These are phyloP conservation scores for Ptyas mucosa DNA, from an alignment of 2,113 vertebrate genomes.

Conservation along the genomic window DNA sequence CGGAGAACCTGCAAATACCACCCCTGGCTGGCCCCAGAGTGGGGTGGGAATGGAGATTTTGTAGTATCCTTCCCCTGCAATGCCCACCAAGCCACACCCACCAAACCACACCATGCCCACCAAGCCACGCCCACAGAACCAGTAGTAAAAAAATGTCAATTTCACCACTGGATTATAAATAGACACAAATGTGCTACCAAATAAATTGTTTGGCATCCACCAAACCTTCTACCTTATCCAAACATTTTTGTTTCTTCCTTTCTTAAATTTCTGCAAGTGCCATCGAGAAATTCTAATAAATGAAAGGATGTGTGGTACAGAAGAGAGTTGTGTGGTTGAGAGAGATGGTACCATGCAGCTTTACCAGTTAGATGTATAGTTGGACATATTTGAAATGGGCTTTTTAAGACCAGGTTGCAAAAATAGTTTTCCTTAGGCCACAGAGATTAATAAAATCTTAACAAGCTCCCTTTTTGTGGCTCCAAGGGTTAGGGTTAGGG, in stretches of 20 bases:
- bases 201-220: neutral
- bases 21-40: no score
- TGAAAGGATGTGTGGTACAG: neutral
- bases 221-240: neutral
- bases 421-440: neutral
- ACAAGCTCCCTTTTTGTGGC: neutral
- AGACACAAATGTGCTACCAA: neutral
- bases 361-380: neutral
- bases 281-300: neutral
- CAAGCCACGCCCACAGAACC: no score
- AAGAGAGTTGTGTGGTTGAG: neutral
- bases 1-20: no score
- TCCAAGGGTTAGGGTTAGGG: neutral
- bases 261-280: neutral
- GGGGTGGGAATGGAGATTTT: no score
- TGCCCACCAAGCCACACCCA: no score
- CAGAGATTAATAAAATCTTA: neutral
- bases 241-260: neutral
- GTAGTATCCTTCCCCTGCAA: no score
- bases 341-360: neutral
- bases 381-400: neutral
- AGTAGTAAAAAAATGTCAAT: no score
- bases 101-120: no score
- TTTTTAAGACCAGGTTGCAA: neutral
- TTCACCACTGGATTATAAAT: neutral